These are phyloP conservation scores for Eubasilissa splendida DNA, from an alignment of 2,888 invertebrate species.

Conservation along the genomic window DNA sequence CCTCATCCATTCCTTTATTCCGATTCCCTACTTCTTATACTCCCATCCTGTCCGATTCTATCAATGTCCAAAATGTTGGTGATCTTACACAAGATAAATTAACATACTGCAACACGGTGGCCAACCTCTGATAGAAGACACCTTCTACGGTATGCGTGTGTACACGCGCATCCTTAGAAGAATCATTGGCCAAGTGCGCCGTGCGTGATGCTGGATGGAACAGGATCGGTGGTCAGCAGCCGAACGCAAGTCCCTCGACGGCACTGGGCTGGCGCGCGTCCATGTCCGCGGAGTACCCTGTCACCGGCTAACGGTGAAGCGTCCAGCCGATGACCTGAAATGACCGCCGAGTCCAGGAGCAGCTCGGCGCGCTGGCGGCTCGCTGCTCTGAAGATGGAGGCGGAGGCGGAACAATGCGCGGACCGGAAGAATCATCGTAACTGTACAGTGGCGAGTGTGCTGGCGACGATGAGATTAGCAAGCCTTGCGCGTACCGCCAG, in stretches of 20 bases:
- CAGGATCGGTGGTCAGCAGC: no score
- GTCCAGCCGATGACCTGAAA: constrained; percentile 13
- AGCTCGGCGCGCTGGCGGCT: background rate
- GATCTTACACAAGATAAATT: no score
- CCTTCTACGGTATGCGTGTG: no score
- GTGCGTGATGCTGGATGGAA: no score
- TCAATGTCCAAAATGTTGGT: no score
- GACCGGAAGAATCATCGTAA: constrained; percentile 16
- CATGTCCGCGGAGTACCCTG: constrained; percentile 1
- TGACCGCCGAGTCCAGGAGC: constrained; percentile 16
- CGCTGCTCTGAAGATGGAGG: constrained; percentile 1
- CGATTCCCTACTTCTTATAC: no score
- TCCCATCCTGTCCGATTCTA: no score
- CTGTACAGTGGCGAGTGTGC: background rate
- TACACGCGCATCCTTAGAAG: no score
- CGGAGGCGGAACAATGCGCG: constrained; percentile 8
- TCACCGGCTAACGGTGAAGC: background rate
- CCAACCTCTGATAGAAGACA: no score
- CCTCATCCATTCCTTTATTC: no score
- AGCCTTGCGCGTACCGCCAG: background rate
- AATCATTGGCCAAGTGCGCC: no score
- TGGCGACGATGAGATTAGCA: background rate
- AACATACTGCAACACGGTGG: no score
- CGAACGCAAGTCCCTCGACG: background rate
- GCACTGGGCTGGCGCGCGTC: background rate